These are phyloP conservation scores for Rhodeus uyekii DNA, from an alignment of 2,797 vertebrate genomes.

Conservation along the genomic window DNA sequence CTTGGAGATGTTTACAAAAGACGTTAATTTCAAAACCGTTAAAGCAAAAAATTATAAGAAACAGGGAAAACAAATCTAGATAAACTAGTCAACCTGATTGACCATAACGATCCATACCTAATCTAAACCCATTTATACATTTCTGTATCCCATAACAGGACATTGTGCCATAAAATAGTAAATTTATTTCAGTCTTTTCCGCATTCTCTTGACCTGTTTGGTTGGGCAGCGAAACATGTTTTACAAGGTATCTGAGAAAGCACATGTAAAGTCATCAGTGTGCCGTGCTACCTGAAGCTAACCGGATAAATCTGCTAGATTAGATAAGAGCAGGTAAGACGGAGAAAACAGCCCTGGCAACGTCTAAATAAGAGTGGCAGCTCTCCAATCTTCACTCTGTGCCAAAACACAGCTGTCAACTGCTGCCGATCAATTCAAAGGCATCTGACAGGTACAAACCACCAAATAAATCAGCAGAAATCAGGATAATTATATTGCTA, in stretches of 20 bases:
- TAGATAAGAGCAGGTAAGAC: slow-evolving; percentile 59
- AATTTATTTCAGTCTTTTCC: neutral
- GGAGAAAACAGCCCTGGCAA: slow-evolving; percentile 44
- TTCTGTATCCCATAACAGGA: neutral
- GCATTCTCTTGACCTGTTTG: slow-evolving; percentile 44
- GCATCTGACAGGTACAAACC: slow-evolving; percentile 66
- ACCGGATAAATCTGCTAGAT: slow-evolving; percentile 64
- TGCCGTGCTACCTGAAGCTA: slow-evolving; percentile 48
- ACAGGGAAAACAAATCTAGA: neutral
- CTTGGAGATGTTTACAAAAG: neutral
- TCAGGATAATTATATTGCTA: slow-evolving; percentile 50
- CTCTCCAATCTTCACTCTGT: slow-evolving; percentile 40
- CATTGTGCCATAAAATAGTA: neutral
- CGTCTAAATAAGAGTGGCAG: slow-evolving; percentile 56
- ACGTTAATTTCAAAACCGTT: neutral
- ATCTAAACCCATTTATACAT: neutral
- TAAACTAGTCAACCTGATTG: neutral
- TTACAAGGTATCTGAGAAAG: slow-evolving; percentile 52
- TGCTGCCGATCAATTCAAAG: slow-evolving; percentile 56
- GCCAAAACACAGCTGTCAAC: slow-evolving; percentile 39
- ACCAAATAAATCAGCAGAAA: slow-evolving; percentile 69
- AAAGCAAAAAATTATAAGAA: neutral
- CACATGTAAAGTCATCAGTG: neutral
- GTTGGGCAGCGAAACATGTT: slow-evolving; percentile 52
- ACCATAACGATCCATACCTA: neutral